phyloP scores from a whole-genome alignment of 2,888 invertebrate genomes.

The Spodoptera littoralis region DNA sequence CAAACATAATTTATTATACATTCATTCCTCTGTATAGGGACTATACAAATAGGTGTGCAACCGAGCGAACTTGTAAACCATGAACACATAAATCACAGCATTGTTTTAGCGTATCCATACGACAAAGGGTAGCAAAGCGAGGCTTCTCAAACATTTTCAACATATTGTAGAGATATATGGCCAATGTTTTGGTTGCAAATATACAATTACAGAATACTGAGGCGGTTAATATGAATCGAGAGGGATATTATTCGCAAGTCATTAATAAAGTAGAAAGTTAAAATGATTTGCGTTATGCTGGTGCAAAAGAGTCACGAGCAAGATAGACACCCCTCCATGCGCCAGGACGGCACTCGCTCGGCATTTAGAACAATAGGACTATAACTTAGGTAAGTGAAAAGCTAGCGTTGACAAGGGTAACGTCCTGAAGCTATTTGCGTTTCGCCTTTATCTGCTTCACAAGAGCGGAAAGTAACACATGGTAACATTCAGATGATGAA shows the following conservation, averaged over 20 bases:
- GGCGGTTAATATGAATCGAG: conserved; percentile 14
- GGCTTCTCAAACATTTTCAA: conserved; percentile 59
- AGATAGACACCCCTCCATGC: conserved; percentile 49
- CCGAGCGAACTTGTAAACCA: conserved; percentile 62
- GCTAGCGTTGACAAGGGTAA: conserved; percentile 81
- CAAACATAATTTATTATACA: conserved; percentile 52
- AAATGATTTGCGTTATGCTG: conserved; percentile 51
- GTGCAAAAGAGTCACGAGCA: conserved; percentile 44
- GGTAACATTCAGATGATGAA: conserved; percentile 42
- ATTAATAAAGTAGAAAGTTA: conserved; percentile 54
- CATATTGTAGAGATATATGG: conserved; percentile 44
- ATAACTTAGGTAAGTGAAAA: conserved; percentile 80
- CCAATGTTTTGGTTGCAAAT: conserved; percentile 45
- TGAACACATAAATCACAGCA: conserved; percentile 73
- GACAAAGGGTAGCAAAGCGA: conserved; percentile 65
- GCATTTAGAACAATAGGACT: conserved; percentile 75
- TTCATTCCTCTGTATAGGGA: conserved; percentile 32
- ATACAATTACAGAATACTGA: conserved; percentile 47
- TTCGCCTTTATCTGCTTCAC: conserved; percentile 61
- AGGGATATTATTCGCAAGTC: conserved; percentile 28
- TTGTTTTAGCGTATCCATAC: conserved; percentile 73
- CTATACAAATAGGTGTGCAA: conserved; percentile 43
- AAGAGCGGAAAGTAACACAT: conserved; percentile 52
- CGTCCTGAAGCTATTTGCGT: conserved; percentile 76
- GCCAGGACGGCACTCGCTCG: conserved; percentile 56